Evolutionary conservation across 2,113 vertebrate genomes (phyloP).

Genomic region (Atrichornis clamosus): DNA sequence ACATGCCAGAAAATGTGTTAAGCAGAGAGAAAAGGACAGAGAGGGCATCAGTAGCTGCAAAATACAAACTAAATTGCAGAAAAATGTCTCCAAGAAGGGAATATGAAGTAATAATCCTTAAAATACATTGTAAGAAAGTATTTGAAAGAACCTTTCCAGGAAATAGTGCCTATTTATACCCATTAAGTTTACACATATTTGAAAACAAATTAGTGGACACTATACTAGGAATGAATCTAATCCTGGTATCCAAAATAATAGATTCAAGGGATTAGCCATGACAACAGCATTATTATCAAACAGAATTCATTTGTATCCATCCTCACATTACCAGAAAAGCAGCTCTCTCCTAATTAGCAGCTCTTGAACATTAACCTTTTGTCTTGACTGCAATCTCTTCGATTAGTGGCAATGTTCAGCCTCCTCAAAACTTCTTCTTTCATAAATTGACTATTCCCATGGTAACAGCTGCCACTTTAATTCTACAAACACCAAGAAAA

Average conservation of each 20-base stretch:
- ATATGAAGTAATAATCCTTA: not conserved
- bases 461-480: slow-evolving; percentile 40
- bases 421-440: slow-evolving; percentile 21
- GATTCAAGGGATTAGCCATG: not conserved
- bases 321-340: not conserved
- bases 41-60: not conserved
- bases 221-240: not conserved
- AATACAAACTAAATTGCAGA: not conserved
- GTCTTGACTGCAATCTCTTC: slow-evolving; percentile 33
- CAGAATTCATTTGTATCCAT: not conserved
- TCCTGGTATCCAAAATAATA: not conserved
- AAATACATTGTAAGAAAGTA: not conserved
- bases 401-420: slow-evolving; percentile 31
- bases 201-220: not conserved
- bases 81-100: not conserved
- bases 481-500: slow-evolving; percentile 20
- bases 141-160: not conserved
- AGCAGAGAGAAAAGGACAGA: not conserved
- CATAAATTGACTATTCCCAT: slow-evolving; percentile 48
- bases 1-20: not conserved
- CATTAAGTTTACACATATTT: not conserved
- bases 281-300: not conserved
- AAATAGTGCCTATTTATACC: not conserved
- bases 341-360: slow-evolving; percentile 27
- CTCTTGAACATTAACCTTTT: slow-evolving; percentile 42